Percentiles rank a stretch among this genome's conserved stretches.
phyloP scores from a whole-genome alignment of 2,797 vertebrate genomes.

The Pipistrellus pipistrellus region DNA sequence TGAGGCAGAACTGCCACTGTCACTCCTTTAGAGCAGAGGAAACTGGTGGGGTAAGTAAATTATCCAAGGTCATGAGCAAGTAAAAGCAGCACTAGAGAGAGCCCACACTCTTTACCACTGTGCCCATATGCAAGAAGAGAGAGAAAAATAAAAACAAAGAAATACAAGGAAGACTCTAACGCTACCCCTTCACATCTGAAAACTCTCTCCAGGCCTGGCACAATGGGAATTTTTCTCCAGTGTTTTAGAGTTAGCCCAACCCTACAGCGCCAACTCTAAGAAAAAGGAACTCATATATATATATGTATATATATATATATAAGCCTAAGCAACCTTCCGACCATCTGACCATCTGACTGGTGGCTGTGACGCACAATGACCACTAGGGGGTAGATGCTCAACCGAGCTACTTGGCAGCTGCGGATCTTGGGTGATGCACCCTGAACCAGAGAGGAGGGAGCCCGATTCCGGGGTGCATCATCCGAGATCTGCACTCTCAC shows the following conservation, averaged over 20 bases:
- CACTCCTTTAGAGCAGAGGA: not conserved
- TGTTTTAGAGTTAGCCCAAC: not conserved
- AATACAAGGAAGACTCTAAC: not conserved
- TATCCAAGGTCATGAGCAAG: not conserved
- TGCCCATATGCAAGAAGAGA: not conserved
- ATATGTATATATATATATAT: no score
- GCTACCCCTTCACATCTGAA: not conserved
- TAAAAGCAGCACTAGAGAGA: not conserved
- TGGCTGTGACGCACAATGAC: no score
- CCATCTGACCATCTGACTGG: no score
- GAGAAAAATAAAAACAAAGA: not conserved
- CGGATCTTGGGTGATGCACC: no score
- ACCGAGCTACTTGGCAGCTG: no score
- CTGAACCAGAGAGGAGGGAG: no score
- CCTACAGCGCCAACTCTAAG: not conserved
- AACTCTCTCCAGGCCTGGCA: not conserved
- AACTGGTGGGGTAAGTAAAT: not conserved
- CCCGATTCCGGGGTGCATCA: no score
- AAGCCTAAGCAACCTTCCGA: no score
- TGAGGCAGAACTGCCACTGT: no score
- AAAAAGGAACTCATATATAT: conserved; percentile 29
- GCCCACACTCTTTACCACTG: not conserved
- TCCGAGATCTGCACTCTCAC: no score
- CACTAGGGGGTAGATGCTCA: no score
- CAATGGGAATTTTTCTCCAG: not conserved